Base-by-base conservation (phyloP, 2,797 vertebrate genomes). In the Acestrorhynchus altus region DNA sequence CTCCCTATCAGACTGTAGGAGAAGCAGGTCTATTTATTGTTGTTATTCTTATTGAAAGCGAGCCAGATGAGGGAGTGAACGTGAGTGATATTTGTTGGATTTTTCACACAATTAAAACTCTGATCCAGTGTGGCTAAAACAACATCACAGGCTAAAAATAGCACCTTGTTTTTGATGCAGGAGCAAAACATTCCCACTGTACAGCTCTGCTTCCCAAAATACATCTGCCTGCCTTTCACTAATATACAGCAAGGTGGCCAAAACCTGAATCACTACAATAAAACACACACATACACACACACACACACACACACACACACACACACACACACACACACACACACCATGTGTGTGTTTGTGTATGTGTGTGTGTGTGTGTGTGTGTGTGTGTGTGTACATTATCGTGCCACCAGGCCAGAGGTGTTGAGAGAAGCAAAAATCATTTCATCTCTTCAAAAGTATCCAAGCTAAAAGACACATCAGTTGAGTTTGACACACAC, bases 401-500 rank as follows among this genome's bases (percentile, higher is more conserved):
- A 72, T 72, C 70, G 61, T 60, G 61, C 40, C 40, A 72, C 15
- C 8, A 31, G 42, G 42, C 7, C 40, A 60, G 78, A 24, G 64
- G 64, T 47, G 40, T 46, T 52, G 40, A 59, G 26, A 47, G 42
- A 13, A 15, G 28, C 65, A 28, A 47, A 22, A 69, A 49, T 35
- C 54, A 46, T 69, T 76, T 76, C 44, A 77, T 28, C 66, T 28
- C 66, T 70, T 70, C 46, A 70, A 61, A 70, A n/a, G 59, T 16
- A 18, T 61, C 20, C 18, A 63, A 77, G 35, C 66, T 70, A 35
- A 61, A 69, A 77, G 66, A 49, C 16, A 39, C 56, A 69, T 28
- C 56, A 8, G n/a, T n/a, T n/a, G n/a, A n/a, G n/a, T n/a, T n/a
- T n/a, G 4, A 11, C 28, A 69, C 39, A 39, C 61, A 76, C 63